Evolutionary conservation across 1,140 invertebrate species (phyloP).

Genomic region (Ridgeia piscesae): DNA sequence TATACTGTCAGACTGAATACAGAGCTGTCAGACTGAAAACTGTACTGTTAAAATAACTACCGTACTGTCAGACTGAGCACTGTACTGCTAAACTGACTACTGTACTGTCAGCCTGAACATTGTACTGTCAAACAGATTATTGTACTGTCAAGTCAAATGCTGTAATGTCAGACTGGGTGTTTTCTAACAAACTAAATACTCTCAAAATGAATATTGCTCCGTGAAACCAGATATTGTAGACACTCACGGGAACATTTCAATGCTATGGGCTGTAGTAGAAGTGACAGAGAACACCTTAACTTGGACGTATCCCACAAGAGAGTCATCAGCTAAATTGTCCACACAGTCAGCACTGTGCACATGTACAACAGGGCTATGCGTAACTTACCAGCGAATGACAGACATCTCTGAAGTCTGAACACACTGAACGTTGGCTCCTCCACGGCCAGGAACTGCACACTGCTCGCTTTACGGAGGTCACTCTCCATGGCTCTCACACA

Average conservation of each 20-base stretch:
- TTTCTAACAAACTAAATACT: too few species aligned
- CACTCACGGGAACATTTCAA: not conserved
- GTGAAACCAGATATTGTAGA: not conserved
- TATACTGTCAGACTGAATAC: not conserved
- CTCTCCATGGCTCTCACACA: not conserved
- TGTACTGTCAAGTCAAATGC: not conserved
- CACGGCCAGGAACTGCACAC: constrained; percentile 5
- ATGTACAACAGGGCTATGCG: not conserved
- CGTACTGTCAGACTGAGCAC: not conserved
- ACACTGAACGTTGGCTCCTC: not conserved
- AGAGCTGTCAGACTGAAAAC: not conserved
- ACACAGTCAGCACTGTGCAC: not conserved
- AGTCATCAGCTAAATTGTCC: not conserved
- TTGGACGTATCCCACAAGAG: not conserved
- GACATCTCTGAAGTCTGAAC: constrained; percentile 18
- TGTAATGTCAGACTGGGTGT: too few species aligned
- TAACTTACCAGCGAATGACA: not conserved
- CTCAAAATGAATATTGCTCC: too few species aligned
- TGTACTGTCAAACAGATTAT: not conserved
- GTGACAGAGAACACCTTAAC: not conserved
- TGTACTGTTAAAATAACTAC: not conserved
- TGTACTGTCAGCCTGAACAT: not conserved
- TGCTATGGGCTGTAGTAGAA: not conserved
- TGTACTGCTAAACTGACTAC: not conserved
- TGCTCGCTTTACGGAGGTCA: constrained; percentile 9